Evolutionary conservation across 2,113 vertebrate species (phyloP).

Genomic region (Oenanthe oenanthe): DNA sequence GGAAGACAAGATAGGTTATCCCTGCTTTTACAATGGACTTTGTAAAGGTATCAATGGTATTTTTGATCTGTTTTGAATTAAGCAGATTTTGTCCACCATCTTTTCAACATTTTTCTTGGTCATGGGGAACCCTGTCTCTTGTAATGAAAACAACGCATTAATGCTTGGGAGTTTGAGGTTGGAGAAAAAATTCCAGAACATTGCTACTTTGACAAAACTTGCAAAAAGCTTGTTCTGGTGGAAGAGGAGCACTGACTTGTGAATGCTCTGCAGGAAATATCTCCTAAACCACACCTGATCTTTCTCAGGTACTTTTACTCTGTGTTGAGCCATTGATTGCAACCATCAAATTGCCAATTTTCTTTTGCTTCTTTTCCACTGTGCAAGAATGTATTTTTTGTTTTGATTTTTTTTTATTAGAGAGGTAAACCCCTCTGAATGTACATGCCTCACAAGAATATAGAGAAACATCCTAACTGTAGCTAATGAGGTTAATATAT

Average conservation of each 20-base stretch:
- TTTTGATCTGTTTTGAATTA: neutral
- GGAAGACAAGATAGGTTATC: neutral
- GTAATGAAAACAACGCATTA: neutral
- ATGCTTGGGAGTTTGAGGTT: neutral
- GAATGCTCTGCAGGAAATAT: neutral
- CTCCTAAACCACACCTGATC: neutral
- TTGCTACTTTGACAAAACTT: neutral
- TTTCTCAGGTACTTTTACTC: neutral
- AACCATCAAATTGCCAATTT: neutral
- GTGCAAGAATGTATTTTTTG: neutral
- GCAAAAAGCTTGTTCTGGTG: neutral
- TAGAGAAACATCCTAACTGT: neutral
- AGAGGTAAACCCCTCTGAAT: neutral
- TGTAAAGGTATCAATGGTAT: neutral
- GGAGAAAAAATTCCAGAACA: neutral
- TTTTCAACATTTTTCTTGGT: neutral
- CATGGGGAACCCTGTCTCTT: neutral
- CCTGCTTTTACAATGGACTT: neutral
- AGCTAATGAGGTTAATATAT: neutral
- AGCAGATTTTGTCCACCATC: neutral
- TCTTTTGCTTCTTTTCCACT: neutral
- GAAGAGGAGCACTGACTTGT: neutral
- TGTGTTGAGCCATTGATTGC: neutral
- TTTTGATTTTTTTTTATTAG: neutral
- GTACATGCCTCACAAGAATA: neutral